These are phyloP conservation scores for Hippocampus comes DNA, from an alignment of 2,113 vertebrate genomes.

Conservation along the genomic window DNA sequence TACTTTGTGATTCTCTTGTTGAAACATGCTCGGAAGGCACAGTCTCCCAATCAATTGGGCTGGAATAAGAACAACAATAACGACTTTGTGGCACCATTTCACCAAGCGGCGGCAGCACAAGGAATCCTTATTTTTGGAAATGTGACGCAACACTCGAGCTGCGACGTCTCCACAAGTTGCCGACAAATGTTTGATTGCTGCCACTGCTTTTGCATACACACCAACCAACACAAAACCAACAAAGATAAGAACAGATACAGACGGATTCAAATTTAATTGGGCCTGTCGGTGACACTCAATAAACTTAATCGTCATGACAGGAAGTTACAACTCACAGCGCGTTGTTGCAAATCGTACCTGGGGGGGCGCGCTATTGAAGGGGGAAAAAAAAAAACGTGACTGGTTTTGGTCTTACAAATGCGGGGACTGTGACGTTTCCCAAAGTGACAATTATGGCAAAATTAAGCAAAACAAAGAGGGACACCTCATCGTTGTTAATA, in stretches of 20 bases:
- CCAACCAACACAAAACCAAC: neutral
- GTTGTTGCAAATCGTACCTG: neutral
- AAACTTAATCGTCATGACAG: neutral
- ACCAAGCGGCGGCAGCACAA: neutral
- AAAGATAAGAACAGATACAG: neutral
- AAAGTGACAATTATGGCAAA: neutral
- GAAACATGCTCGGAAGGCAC: neutral
- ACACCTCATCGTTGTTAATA: neutral
- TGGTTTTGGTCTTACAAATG: neutral
- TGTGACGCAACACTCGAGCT: neutral
- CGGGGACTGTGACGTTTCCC: neutral
- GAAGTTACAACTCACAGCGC: neutral
- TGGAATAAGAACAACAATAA: neutral
- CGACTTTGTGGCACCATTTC: neutral
- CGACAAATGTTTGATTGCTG: neutral
- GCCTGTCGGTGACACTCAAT: neutral
- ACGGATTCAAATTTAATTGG: neutral
- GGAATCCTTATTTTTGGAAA: neutral
- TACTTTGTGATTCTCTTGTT: conserved; percentile 6
- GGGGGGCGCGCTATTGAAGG: neutral
- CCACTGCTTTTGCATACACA: neutral
- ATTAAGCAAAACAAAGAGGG: neutral
- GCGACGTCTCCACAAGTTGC: neutral
- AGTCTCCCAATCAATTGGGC: neutral
- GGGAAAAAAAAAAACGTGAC: too few species aligned